Evolutionary conservation across 1,140 invertebrate genomes (phyloP).

Genomic region (Pristionchus pacificus): DNA sequence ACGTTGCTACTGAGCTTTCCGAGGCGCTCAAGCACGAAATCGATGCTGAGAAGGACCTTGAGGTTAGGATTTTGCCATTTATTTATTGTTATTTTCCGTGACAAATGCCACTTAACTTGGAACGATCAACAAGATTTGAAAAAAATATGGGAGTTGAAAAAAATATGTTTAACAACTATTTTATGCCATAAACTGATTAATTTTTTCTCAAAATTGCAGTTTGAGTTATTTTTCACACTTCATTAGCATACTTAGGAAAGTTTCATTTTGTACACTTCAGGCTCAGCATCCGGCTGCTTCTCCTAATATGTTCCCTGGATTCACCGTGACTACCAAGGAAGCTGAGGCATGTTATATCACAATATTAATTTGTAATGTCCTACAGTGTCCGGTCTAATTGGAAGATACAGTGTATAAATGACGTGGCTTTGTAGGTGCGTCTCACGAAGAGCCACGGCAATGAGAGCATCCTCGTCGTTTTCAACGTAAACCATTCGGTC

Average conservation of each 20-base stretch:
- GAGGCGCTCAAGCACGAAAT: constrained; percentile 48
- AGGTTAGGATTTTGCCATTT: constrained; percentile 12
- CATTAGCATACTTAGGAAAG: not conserved
- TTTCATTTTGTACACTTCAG: not conserved
- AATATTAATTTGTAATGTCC: no score
- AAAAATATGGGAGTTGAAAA: no score
- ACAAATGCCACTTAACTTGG: no score
- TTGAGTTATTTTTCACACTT: not conserved
- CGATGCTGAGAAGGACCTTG: constrained; percentile 50
- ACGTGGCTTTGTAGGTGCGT: no score
- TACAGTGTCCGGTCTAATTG: no score
- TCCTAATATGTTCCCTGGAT: constrained; percentile 45
- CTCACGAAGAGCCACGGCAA: not conserved
- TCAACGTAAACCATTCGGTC: constrained; percentile 56
- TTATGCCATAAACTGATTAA: no score
- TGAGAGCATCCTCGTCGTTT: constrained; percentile 50
- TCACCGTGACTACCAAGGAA: constrained; percentile 47
- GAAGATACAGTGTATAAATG: no score
- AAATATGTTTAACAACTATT: no score
- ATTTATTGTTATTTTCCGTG: not conserved
- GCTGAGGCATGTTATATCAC: constrained; percentile 53
- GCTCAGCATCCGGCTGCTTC: constrained; percentile 50
- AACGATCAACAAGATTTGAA: no score
- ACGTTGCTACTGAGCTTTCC: constrained; percentile 39
- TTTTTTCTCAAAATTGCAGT: not conserved